phyloP scores from a whole-genome alignment of 2,113 vertebrate genomes.

The Xenopus laevis region DNA sequence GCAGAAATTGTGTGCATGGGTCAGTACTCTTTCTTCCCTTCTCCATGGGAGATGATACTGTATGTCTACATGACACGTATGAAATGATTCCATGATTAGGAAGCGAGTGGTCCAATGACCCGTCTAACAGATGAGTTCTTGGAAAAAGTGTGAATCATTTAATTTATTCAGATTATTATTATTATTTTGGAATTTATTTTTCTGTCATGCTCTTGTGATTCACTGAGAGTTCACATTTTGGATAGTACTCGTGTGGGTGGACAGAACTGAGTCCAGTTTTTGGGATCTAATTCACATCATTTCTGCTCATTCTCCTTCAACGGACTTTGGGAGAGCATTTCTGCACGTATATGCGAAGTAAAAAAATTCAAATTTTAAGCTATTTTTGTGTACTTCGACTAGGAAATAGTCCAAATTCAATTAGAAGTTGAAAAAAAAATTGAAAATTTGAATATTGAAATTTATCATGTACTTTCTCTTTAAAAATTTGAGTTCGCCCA shows the following conservation, averaged over 20 bases:
- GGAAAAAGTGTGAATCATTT: conserved; percentile 1
- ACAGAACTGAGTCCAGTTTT: background rate
- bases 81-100: conserved; percentile 26
- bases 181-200: background rate
- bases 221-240: background rate
- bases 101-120: conserved; percentile 20
- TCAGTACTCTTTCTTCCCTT: background rate
- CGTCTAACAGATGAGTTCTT: conserved; percentile 5
- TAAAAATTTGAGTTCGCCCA: too few relatives aligned
- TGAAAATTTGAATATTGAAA: too few relatives aligned
- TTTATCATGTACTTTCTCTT: too few relatives aligned
- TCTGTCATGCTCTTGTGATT: background rate
- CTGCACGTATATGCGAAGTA: too few relatives aligned
- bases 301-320: too few relatives aligned
- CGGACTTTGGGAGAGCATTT: too few relatives aligned
- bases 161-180: background rate
- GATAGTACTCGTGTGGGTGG: background rate
- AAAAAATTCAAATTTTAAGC: too few relatives aligned
- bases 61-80: background rate
- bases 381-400: too few relatives aligned
- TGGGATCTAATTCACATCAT: background rate
- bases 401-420: too few relatives aligned
- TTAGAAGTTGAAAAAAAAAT: too few relatives aligned
- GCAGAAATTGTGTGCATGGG: background rate
- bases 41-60: background rate